Conservation (phyloP, 2,797 vertebrate genomes). For the Naso thynnoides region DNA sequence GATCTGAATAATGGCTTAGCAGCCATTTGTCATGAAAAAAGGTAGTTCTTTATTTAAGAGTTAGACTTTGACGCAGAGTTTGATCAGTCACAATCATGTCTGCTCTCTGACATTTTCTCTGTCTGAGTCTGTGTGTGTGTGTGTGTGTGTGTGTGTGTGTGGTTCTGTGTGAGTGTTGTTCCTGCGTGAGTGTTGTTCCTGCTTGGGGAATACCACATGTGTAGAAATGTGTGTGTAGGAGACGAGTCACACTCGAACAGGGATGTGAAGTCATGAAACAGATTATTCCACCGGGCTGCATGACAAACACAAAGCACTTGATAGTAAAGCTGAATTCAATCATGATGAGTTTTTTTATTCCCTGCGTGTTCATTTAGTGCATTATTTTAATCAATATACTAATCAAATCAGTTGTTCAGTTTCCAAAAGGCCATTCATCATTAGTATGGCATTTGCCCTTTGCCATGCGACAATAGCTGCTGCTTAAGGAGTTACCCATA, state of each 20-base stretch:
- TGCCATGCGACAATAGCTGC: slow-evolving; percentile 28
- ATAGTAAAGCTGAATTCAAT: slow-evolving; percentile 3
- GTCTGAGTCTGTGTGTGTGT: no score
- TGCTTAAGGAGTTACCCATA: slow-evolving; percentile 37
- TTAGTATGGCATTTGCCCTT: slow-evolving; percentile 26
- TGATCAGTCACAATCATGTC: slow-evolving; percentile 1
- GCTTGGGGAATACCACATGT: not conserved
- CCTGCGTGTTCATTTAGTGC: not conserved
- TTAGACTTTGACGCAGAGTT: not conserved
- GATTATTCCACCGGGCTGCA: slow-evolving; percentile 8
- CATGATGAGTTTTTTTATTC: not conserved
- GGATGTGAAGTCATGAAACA: slow-evolving; percentile 26
- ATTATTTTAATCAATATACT: slow-evolving; percentile 38
- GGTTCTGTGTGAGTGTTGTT: no score
- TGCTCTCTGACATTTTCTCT: no score
- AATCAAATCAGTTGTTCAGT: not conserved
- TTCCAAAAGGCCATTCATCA: slow-evolving; percentile 31
- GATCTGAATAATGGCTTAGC: no score
- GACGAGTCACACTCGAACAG: not conserved
- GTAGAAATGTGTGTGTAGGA: slow-evolving; percentile 20
- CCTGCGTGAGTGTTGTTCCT: not conserved
- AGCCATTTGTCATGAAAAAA: no score
- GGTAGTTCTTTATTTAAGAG: no score
- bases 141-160: no score
- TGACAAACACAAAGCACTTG: not conserved